Conservation (phyloP, 2,797 vertebrate species). For the Lophotriccus pileatus region DNA sequence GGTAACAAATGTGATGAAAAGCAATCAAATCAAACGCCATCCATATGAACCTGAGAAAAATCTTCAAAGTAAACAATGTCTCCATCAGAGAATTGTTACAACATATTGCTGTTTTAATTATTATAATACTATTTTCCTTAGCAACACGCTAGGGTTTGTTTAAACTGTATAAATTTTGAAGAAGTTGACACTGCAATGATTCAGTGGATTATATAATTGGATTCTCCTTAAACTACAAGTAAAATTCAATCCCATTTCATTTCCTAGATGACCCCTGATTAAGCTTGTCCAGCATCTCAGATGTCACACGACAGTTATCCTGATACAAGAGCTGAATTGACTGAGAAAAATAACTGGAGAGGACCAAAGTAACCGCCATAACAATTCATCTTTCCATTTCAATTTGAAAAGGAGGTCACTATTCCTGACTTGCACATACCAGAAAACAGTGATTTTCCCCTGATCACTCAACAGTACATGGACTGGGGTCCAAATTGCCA, state of each 20-base stretch:
- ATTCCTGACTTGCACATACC: background rate
- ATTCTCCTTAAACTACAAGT: conserved; percentile 42
- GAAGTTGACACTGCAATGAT: conserved; percentile 34
- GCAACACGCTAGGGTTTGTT: conserved; percentile 64
- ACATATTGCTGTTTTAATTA: conserved; percentile 6
- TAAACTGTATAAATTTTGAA: conserved; percentile 59
- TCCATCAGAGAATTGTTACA: conserved; percentile 43
- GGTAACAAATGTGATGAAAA: background rate
- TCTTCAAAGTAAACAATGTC: conserved; percentile 48
- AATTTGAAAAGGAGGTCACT: background rate
- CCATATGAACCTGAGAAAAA: conserved; percentile 48
- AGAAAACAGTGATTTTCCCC: background rate
- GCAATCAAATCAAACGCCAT: conserved; percentile 19
- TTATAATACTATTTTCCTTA: conserved; percentile 55
- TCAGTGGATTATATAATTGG: conserved; percentile 32
- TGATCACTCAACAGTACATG: background rate
- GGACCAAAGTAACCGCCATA: background rate
- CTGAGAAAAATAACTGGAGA: background rate
- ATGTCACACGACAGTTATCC: conserved; percentile 9
- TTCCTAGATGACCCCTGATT: conserved; percentile 58
- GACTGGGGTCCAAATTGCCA: background rate
- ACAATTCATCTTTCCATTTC: background rate
- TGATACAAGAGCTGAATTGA: background rate
- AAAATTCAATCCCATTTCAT: conserved; percentile 57
- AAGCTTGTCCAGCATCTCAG: conserved; percentile 12